phyloP scores from a whole-genome alignment of 2,113 vertebrate species.

The Motacilla alba region DNA sequence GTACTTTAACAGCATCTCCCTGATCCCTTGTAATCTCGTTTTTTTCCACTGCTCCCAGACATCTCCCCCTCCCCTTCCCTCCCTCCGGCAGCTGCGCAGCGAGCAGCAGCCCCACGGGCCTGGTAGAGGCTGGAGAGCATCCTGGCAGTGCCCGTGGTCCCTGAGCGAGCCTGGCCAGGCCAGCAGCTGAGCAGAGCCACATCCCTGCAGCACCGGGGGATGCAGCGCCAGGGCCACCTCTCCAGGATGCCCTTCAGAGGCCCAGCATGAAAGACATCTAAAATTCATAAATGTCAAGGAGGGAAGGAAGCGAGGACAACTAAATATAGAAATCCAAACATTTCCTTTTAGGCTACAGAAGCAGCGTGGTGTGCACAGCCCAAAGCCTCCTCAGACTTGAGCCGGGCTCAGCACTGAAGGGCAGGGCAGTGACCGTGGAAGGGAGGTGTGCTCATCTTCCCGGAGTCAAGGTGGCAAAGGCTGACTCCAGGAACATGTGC shows the following conservation, averaged over 20 bases:
- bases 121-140: neutral
- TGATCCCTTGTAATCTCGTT: neutral
- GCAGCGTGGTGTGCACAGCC: neutral
- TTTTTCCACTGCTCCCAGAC: neutral
- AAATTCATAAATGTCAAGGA: conserved; percentile 57
- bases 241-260: neutral
- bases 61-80: neutral
- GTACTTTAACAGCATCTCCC: neutral
- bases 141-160: fast-evolving
- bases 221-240: fast-evolving
- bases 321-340: conserved; percentile 22
- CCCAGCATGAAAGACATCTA: neutral
- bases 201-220: neutral
- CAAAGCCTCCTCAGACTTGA: neutral
- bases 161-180: neutral
- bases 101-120: neutral
- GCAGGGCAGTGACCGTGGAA: neutral
- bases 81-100: neutral
- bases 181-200: neutral
- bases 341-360: neutral
- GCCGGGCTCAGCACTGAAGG: neutral
- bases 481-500: neutral
- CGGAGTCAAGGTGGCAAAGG: neutral
- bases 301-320: neutral
- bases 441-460: neutral